phyloP scores from a whole-genome alignment of 2,797 vertebrate species.

The Brotula barbata region DNA sequence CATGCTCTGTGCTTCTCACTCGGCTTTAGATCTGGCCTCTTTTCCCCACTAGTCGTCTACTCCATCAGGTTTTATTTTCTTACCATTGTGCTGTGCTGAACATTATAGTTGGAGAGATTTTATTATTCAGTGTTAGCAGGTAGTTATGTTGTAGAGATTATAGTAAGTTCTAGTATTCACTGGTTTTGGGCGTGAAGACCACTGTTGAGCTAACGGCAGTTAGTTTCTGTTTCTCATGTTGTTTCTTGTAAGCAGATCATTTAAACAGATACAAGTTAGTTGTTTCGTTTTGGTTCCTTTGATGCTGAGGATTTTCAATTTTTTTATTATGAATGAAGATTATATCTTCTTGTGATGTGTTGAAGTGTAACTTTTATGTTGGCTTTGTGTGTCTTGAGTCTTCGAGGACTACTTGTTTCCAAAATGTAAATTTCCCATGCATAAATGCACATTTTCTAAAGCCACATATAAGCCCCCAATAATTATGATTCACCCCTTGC shows the following conservation, averaged over 20 bases:
- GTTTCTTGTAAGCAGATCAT: no score
- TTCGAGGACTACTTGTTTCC: neutral
- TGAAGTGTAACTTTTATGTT: no score
- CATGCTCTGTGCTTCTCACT: constrained; percentile 49
- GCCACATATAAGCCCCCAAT: constrained; percentile 22
- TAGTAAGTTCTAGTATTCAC: no score
- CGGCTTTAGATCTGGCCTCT: constrained; percentile 22
- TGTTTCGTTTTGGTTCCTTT: no score
- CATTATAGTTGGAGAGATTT: no score
- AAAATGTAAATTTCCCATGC: constrained; percentile 1
- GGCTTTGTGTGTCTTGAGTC: no score
- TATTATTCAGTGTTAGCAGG: constrained; percentile 7
- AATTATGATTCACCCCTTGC: constrained; percentile 23
- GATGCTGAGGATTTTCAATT: no score
- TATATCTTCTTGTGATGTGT: no score
- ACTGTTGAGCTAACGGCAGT: neutral
- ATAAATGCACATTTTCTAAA: constrained; percentile 15
- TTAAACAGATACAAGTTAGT: no score
- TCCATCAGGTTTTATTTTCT: constrained; percentile 35
- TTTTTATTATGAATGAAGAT: no score
- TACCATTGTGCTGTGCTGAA: constrained; percentile 33
- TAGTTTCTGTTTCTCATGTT: no score
- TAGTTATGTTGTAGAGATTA: neutral
- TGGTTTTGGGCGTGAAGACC: neutral
- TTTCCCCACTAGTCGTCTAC: neutral